Evolutionary conservation across 2,797 vertebrate species (phyloP).

Genomic region (Myotis planiceps): DNA sequence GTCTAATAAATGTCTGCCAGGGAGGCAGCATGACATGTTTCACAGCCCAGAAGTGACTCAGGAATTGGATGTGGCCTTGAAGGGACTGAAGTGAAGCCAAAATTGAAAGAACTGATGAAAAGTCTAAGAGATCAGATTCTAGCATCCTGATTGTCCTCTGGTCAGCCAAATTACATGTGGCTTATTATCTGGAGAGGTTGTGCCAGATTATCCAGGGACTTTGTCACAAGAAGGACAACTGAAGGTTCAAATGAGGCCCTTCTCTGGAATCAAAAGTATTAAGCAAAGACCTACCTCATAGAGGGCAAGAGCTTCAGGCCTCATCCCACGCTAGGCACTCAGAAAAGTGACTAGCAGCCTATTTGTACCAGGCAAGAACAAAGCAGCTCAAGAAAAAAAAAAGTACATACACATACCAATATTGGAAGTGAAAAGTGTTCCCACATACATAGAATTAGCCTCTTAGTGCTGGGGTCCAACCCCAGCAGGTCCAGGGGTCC

Average conservation of each 20-base stretch:
- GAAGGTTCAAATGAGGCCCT: neutral
- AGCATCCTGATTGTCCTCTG: too few relatives aligned
- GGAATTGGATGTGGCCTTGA: neutral
- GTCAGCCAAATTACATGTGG: neutral
- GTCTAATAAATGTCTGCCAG: neutral
- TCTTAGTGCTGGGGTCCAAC: too few relatives aligned
- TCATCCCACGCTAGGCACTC: rapidly evolving
- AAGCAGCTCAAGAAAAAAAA: neutral
- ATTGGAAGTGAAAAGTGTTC: neutral
- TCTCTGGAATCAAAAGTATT: neutral
- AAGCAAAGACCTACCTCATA: neutral
- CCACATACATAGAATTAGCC: neutral
- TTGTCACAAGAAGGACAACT: neutral
- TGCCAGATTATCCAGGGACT: neutral
- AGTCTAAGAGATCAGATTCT: neutral
- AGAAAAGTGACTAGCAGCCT: neutral
- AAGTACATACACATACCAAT: neutral
- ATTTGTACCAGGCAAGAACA: neutral
- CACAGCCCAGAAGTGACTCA: neutral
- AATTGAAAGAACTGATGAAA: neutral
- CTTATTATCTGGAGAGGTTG: neutral
- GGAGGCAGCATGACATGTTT: neutral
- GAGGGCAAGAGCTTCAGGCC: neutral
- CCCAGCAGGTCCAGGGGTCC: too few relatives aligned
- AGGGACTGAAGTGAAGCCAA: neutral